phyloP scores from a whole-genome alignment of 2,113 vertebrate genomes.

The Daubentonia madagascariensis region DNA sequence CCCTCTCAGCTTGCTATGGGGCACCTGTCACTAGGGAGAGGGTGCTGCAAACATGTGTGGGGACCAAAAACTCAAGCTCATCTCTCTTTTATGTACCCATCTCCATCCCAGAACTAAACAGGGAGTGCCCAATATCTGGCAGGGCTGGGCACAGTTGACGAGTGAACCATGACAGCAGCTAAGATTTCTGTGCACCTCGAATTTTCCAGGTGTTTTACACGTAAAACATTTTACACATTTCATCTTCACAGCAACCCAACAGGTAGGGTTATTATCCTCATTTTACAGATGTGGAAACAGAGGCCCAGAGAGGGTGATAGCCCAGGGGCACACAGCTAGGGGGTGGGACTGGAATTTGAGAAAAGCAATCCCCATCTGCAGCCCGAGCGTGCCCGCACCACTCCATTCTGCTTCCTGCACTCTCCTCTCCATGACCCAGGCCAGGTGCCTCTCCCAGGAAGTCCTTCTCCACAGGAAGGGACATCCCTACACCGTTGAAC shows the following conservation, averaged over 20 bases:
- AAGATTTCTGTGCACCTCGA: background rate
- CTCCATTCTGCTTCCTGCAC: accelerated
- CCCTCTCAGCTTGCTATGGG: background rate
- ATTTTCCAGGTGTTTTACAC: background rate
- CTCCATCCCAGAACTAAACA: background rate
- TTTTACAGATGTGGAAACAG: background rate
- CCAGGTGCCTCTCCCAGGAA: too few relatives aligned
- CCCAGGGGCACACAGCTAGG: background rate
- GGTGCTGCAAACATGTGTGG: too few relatives aligned
- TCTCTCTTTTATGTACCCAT: background rate
- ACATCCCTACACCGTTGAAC: background rate
- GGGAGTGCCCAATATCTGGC: background rate
- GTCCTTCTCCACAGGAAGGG: background rate
- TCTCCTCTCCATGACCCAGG: background rate
- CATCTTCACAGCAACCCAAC: background rate
- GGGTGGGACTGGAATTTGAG: background rate
- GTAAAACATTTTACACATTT: background rate
- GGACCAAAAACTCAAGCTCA: background rate
- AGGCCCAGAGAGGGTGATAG: background rate
- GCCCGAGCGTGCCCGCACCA: too few relatives aligned
- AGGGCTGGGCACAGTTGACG: background rate
- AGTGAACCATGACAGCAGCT: background rate
- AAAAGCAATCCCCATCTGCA: background rate
- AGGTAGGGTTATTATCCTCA: background rate
- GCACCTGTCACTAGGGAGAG: background rate